phyloP scores from a whole-genome alignment of 2,113 vertebrate genomes.

The Tragulus kanchil region DNA sequence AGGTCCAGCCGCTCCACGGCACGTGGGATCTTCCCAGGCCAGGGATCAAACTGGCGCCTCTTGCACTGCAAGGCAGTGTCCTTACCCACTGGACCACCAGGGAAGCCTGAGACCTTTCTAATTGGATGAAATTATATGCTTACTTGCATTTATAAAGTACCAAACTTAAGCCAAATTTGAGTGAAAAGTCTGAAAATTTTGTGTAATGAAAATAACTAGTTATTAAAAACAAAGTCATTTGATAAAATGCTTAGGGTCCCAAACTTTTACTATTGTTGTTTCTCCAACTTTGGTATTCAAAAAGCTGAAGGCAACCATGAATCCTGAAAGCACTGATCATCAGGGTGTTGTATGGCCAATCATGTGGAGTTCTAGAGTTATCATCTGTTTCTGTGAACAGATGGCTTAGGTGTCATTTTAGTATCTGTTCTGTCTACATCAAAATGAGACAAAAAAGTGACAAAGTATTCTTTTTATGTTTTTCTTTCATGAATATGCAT shows the following conservation, averaged over 20 bases:
- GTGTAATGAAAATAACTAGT: not conserved
- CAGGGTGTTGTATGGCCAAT: not conserved
- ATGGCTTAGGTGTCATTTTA: constrained; percentile 77
- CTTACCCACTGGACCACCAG: no score
- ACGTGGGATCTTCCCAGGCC: no score
- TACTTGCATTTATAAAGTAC: not conserved
- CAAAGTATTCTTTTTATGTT: constrained; percentile 71
- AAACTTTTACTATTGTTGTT: not conserved
- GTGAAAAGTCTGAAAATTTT: not conserved
- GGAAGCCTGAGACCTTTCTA: not conserved
- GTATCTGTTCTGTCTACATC: constrained; percentile 72
- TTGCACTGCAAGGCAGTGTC: no score
- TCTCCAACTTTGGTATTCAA: not conserved
- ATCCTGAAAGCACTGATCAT: not conserved
- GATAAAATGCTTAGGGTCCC: not conserved
- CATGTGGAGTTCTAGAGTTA: constrained; percentile 11
- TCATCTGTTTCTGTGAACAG: constrained; percentile 33
- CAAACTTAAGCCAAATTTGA: not conserved
- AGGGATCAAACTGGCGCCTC: no score
- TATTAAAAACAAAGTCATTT: not conserved
- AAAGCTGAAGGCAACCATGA: not conserved
- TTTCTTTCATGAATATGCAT: constrained; percentile 79
- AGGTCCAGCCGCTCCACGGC: no score
- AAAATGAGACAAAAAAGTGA: constrained; percentile 67
- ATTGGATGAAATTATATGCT: not conserved